Evolutionary conservation across 2,113 vertebrate genomes (phyloP).

Genomic region (Megaceryle maxima): DNA sequence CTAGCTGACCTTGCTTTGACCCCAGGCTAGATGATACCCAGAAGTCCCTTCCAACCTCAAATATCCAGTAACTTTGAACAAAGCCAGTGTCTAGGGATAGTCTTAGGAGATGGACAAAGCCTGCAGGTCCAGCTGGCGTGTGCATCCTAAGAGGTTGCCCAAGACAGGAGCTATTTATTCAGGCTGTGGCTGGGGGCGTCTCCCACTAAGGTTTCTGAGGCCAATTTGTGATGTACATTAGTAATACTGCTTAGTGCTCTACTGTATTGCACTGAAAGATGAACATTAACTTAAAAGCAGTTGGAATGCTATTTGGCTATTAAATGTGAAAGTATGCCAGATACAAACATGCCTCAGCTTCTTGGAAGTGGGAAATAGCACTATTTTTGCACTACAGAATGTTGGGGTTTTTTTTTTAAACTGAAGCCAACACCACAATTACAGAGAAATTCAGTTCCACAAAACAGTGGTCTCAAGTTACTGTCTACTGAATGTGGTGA

Average conservation of each 20-base stretch:
- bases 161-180: neutral
- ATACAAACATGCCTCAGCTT: neutral
- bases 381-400: neutral
- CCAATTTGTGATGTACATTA: neutral
- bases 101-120: neutral
- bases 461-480: neutral
- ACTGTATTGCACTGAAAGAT: neutral
- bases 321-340: neutral
- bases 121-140: neutral
- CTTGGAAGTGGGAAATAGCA: neutral
- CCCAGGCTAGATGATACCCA: accelerated
- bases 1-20: neutral
- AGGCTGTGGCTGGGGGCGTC: neutral
- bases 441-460: neutral
- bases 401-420: neutral
- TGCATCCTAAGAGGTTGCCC: neutral
- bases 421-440: neutral
- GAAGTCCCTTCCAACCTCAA: neutral
- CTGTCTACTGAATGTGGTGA: neutral
- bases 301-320: neutral
- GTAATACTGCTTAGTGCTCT: neutral
- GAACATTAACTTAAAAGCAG: neutral
- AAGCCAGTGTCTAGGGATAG: neutral
- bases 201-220: neutral
- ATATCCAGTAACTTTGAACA: neutral